These are phyloP conservation scores for Sebastes itinus DNA, from an alignment of 2,797 vertebrate species.

Conservation along the genomic window DNA sequence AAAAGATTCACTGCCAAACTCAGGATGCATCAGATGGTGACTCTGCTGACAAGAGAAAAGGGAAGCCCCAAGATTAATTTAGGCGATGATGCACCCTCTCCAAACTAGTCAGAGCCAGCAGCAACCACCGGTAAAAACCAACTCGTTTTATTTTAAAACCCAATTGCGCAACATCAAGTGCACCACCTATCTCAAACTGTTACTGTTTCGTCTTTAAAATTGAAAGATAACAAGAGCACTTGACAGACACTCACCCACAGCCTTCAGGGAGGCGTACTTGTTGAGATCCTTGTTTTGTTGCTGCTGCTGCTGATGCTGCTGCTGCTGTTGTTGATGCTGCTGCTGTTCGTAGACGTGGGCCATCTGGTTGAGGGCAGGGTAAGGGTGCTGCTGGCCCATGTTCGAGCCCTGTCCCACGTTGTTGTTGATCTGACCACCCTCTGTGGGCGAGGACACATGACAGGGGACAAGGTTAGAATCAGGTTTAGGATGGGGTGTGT, in stretches of 20 bases:
- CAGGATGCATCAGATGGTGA: conserved; percentile 7
- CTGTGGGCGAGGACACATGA: conserved; percentile 75
- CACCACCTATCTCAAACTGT: not conserved
- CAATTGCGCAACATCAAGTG: not conserved
- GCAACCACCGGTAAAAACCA: not conserved
- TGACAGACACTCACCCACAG: conserved; percentile 89
- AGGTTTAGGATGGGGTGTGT: not conserved
- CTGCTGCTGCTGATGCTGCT: conserved; percentile 50
- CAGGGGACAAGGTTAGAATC: conserved; percentile 22
- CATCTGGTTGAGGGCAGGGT: conserved; percentile 92
- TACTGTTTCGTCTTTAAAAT: not conserved
- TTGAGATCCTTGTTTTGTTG: conserved; percentile 91
- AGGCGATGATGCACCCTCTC: not conserved
- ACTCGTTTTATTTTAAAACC: not conserved
- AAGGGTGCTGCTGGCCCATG: conserved; percentile 91
- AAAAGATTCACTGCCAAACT: conserved; percentile 8
- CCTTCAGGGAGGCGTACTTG: conserved; percentile 97
- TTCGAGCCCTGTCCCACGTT: conserved; percentile 85
- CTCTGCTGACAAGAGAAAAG: not conserved
- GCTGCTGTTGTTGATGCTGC: conserved; percentile 64
- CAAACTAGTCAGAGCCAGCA: not conserved
- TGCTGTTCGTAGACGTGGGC: conserved; percentile 94
- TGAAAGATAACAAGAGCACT: conserved; percentile 5
- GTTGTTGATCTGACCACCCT: conserved; percentile 93
- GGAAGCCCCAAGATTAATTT: not conserved